Percentiles rank a stretch among this genome's conserved stretches.
Conservation (phyloP, 1,140 invertebrate genomes). For the Portunus trituberculatus region DNA sequence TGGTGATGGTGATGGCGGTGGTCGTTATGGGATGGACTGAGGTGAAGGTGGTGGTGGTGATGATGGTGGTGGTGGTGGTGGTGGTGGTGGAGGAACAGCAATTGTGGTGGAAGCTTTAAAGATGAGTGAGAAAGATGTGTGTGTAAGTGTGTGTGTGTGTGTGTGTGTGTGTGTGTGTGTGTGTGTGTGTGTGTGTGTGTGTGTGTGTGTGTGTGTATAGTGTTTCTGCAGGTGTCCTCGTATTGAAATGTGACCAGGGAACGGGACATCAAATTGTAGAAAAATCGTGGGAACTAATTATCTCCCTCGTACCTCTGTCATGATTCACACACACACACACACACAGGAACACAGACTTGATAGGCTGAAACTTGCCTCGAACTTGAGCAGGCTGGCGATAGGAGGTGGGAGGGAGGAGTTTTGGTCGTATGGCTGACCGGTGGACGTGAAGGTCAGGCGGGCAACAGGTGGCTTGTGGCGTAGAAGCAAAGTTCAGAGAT, state of each 20-base stretch:
- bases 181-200: neutral
- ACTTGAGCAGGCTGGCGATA: neutral
- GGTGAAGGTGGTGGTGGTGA: neutral
- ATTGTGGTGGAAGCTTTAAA: neutral
- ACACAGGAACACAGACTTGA: no score
- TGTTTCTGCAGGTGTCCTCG: no score
- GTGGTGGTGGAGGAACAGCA: neutral
- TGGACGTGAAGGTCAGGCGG: slow-evolving; percentile 5
- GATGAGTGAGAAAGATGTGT: neutral
- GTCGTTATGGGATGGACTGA: neutral
- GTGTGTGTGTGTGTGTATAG: neutral
- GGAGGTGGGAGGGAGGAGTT: neutral
- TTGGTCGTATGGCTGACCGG: neutral
- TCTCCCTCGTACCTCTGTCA: no score
- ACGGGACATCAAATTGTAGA: no score
- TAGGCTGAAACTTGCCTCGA: neutral
- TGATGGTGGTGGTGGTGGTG: neutral
- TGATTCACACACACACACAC: no score
- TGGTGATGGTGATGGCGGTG: slow-evolving; percentile 6
- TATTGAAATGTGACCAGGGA: no score
- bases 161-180: slow-evolving; percentile 20
- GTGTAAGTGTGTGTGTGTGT: neutral
- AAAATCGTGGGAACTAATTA: no score
- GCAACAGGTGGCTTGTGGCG: neutral
- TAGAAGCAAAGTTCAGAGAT: neutral